Conservation (phyloP, 2,888 invertebrate genomes). For the Tinea pellionella region DNA sequence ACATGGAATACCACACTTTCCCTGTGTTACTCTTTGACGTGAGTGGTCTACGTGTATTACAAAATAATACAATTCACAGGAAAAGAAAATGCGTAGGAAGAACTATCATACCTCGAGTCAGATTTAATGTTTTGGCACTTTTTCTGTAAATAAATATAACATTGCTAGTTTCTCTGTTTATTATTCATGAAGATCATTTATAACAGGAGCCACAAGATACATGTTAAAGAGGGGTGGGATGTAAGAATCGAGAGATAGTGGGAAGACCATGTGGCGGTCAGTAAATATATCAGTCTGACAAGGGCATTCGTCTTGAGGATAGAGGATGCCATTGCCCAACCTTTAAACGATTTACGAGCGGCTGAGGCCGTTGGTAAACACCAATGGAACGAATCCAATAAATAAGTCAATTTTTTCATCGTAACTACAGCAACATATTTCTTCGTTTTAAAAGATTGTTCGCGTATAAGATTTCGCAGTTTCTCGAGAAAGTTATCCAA, state of each 20-base stretch:
- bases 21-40: not conserved
- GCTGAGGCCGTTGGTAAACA: conserved; percentile 40
- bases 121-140: not conserved
- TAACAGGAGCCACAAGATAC: conserved; percentile 27
- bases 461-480: not conserved
- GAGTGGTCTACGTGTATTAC: not conserved
- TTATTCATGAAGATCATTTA: conserved; percentile 27
- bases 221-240: conserved; percentile 38
- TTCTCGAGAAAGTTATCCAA: not conserved
- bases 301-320: conserved; percentile 62
- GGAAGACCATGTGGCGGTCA: conserved; percentile 45
- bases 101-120: not conserved
- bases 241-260: conserved; percentile 16
- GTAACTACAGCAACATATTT: conserved; percentile 10
- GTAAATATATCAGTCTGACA: conserved; percentile 62
- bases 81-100: too few species aligned
- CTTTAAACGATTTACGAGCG: conserved; percentile 64
- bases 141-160: conserved; percentile 2
- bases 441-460: conserved; percentile 9
- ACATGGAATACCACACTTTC: conserved; percentile 27
- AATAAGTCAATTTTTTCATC: conserved; percentile 36
- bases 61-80: not conserved
- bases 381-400: conserved; percentile 29
- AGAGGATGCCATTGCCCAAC: conserved; percentile 60
- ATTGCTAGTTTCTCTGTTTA: conserved; percentile 22